Evolutionary conservation across 2,113 vertebrate genomes (phyloP).

Genomic region (Neogale vison): DNA sequence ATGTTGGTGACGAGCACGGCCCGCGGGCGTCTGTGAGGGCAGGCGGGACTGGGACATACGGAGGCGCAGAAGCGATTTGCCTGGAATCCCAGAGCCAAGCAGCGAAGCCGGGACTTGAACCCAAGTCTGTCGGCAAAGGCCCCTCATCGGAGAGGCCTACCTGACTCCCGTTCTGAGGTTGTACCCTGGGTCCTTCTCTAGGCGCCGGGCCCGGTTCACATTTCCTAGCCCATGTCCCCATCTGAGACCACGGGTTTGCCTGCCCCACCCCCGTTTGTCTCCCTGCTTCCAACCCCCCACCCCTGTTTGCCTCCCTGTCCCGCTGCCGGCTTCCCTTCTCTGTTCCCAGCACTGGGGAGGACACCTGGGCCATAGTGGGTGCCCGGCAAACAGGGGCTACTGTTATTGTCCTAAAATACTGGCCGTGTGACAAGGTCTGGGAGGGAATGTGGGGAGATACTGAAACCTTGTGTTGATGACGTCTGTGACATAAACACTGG

Average conservation of each 20-base stretch:
- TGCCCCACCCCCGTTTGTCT: neutral
- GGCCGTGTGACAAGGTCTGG: neutral
- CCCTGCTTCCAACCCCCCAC: too few relatives aligned
- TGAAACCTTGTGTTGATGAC: neutral
- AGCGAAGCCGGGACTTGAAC: neutral
- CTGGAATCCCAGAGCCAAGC: neutral
- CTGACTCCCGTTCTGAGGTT: too few relatives aligned
- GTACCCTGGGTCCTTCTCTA: neutral
- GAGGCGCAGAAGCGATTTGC: neutral
- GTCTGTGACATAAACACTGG: neutral
- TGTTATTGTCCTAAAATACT: neutral
- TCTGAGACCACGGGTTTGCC: neutral
- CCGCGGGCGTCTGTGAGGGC: neutral
- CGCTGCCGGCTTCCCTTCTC: neutral
- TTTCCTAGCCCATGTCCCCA: neutral
- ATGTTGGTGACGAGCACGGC: neutral
- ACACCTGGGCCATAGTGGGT: neutral
- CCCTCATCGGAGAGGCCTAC: neutral
- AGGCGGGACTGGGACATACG: neutral
- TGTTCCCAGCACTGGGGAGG: neutral
- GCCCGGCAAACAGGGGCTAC: neutral
- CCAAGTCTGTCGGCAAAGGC: neutral
- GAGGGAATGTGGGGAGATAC: neutral
- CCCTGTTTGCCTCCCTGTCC: neutral
- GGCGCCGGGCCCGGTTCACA: neutral